Conservation (phyloP, 2,113 vertebrate genomes). For the Cygnus buccinator region DNA sequence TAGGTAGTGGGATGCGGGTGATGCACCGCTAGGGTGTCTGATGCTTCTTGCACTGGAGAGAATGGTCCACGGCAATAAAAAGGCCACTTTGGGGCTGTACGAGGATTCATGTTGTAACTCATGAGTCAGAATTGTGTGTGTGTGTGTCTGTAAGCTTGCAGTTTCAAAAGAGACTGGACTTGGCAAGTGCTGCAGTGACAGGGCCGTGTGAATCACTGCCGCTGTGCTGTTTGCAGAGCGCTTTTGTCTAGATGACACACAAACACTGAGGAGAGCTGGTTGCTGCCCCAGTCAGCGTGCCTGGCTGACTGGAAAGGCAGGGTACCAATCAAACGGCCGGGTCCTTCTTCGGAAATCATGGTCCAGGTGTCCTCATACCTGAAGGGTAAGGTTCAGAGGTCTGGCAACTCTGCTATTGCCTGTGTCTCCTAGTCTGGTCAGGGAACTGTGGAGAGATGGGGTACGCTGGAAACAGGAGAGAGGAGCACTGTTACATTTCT, state of each 20-base stretch:
- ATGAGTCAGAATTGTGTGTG: not conserved
- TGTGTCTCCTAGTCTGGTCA: not conserved
- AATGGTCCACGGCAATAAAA: not conserved
- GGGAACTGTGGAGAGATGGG: not conserved
- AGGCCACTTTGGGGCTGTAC: not conserved
- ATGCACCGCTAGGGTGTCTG: not conserved
- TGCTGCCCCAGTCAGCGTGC: not conserved
- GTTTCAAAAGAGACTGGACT: not conserved
- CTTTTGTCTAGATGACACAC: not conserved
- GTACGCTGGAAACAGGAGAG: not conserved
- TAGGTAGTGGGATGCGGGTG: accelerated
- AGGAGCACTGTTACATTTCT: not conserved
- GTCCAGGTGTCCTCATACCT: not conserved
- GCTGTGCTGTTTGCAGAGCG: conserved; percentile 4
- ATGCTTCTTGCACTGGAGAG: not conserved
- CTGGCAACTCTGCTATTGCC: not conserved
- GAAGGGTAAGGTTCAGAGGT: not conserved
- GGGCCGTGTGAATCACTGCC: not conserved
- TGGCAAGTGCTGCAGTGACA: not conserved
- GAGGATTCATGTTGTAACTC: not conserved
- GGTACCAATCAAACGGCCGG: not conserved
- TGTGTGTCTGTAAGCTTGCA: not conserved
- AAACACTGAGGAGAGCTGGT: not conserved
- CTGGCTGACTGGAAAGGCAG: not conserved
- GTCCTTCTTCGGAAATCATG: not conserved